These are phyloP conservation scores for Boloria selene DNA, from an alignment of 2,888 invertebrate species.

Conservation along the genomic window DNA sequence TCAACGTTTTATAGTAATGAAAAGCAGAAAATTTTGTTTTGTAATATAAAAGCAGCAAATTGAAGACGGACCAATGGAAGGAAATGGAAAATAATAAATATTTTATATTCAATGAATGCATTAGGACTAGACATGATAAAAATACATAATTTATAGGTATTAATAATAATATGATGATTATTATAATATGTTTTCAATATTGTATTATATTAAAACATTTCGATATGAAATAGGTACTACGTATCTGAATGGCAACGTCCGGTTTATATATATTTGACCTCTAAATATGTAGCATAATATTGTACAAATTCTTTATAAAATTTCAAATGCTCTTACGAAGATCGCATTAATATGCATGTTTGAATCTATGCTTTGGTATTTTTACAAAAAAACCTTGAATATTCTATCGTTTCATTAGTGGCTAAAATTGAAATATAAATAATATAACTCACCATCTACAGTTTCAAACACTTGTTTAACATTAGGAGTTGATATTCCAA, in stretches of 20 bases:
- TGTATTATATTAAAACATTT: too few relatives aligned
- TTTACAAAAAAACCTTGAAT: constrained; percentile 4
- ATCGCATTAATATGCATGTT: constrained; percentile 28
- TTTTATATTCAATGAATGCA: too few relatives aligned
- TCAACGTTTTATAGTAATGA: too few relatives aligned
- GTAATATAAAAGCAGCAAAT: too few relatives aligned
- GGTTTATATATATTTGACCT: constrained; percentile 26
- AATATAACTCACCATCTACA: constrained; percentile 47
- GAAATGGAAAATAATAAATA: too few relatives aligned
- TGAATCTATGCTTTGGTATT: constrained; percentile 2
- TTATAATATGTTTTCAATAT: too few relatives aligned
- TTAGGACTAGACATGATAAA: too few relatives aligned
- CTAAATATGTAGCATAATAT: constrained; percentile 21
- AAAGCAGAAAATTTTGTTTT: too few relatives aligned
- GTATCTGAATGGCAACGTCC: constrained; percentile 14
- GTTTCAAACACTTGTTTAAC: constrained; percentile 59
- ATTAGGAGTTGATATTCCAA: constrained; percentile 56
- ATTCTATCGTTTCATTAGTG: neutral
- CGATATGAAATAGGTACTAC: neutral
- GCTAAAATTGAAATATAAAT: neutral
- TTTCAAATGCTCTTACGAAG: constrained; percentile 1
- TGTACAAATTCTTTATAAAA: constrained; percentile 2
- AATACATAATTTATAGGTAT: too few relatives aligned
- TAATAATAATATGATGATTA: too few relatives aligned
- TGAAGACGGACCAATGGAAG: too few relatives aligned